Evolutionary conservation across 1,140 invertebrate species (phyloP).

Genomic region (Pararge aegeria): DNA sequence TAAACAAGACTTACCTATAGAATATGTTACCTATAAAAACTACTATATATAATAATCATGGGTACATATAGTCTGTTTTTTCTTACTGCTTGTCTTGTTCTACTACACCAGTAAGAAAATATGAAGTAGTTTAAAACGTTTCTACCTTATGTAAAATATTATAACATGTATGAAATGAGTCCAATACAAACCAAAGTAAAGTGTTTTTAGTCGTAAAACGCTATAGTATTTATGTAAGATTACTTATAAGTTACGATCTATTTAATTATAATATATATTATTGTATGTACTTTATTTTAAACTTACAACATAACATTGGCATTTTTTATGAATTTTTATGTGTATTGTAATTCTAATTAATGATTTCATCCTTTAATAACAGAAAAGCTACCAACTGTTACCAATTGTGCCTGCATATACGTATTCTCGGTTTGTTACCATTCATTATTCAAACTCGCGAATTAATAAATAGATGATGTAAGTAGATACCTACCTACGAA

Average conservation of each 20-base stretch:
- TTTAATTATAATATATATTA: neutral
- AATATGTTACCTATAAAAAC: neutral
- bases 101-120: too few species aligned
- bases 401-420: conserved; percentile 18
- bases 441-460: neutral
- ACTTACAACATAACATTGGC: conserved; percentile 6
- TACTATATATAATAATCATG: neutral
- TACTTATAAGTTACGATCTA: neutral
- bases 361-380: conserved; percentile 7
- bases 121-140: too few species aligned
- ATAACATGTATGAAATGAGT: conserved; percentile 40
- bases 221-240: conserved; percentile 69
- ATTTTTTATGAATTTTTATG: neutral
- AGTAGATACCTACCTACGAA: neutral
- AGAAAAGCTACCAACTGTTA: conserved; percentile 34
- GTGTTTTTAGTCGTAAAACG: conserved; percentile 74
- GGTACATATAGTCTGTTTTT: too few species aligned
- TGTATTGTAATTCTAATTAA: neutral
- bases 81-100: too few species aligned
- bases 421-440: conserved; percentile 29
- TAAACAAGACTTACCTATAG: neutral
- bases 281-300: conserved; percentile 19
- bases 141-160: conserved; percentile 1
- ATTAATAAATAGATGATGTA: neutral
- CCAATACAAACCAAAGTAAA: conserved; percentile 73